Percentiles rank a stretch among this genome's conserved stretches.
These are phyloP conservation scores for Drosophila macrospina DNA, from an alignment of 2,888 invertebrate genomes.

Conservation along the genomic window DNA sequence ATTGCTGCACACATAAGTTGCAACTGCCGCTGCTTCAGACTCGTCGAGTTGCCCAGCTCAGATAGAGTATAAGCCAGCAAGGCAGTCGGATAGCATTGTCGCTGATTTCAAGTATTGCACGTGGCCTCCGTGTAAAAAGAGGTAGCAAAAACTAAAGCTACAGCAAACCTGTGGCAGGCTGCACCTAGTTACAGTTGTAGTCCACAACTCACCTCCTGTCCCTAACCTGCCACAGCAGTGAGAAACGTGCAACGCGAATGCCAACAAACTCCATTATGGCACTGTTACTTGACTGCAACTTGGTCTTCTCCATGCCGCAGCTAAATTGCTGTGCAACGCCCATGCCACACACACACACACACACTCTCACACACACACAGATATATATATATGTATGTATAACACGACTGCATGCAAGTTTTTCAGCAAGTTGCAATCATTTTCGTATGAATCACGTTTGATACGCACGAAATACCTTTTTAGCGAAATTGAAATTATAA, in stretches of 20 bases:
- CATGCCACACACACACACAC: slow-evolving; percentile 36
- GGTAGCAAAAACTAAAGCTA: slow-evolving; percentile 39
- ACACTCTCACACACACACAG: slow-evolving; percentile 31
- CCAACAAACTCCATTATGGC: slow-evolving; percentile 66
- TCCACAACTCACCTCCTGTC: slow-evolving; percentile 4
- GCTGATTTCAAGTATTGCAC: slow-evolving; percentile 51
- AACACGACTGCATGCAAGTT: slow-evolving; percentile 53
- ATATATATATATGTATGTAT: slow-evolving; percentile 12
- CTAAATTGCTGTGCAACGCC: slow-evolving; percentile 73
- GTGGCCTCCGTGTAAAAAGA: slow-evolving; percentile 40
- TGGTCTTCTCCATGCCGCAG: slow-evolving; percentile 70
- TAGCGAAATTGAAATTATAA: slow-evolving; percentile 84
- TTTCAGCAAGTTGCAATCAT: slow-evolving; percentile 80
- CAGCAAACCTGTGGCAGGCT: slow-evolving; percentile 18
- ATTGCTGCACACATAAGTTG: neutral
- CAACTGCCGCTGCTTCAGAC: neutral
- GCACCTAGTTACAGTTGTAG: slow-evolving; percentile 59
- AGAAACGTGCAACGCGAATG: slow-evolving; percentile 61
- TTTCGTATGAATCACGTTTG: slow-evolving; percentile 84
- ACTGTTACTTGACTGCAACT: slow-evolving; percentile 53
- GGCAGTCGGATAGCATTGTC: slow-evolving; percentile 36
- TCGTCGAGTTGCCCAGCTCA: neutral
- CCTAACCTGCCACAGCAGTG: neutral
- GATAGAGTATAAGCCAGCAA: slow-evolving; percentile 24
- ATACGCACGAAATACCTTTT: slow-evolving; percentile 85